phyloP scores from a whole-genome alignment of 2,113 vertebrate species.

The Urocynchramus pylzowi region DNA sequence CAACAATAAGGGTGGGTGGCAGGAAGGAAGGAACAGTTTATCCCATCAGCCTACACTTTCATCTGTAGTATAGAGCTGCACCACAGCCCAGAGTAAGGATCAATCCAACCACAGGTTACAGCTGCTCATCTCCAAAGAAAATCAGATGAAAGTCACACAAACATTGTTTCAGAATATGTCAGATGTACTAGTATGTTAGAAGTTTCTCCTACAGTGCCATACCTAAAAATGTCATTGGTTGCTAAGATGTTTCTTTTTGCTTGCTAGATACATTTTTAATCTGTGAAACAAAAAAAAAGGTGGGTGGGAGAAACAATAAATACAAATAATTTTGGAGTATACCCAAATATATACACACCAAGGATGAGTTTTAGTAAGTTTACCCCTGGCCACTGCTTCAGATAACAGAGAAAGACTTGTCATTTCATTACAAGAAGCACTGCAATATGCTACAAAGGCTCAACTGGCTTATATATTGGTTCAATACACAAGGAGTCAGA shows the following conservation, averaged over 20 bases:
- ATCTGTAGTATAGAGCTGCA: neutral
- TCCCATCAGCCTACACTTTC: neutral
- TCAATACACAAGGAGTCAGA: neutral
- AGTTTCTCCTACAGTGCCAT: neutral
- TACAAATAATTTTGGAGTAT: neutral
- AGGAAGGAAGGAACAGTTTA: slow-evolving; percentile 17
- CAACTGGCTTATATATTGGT: neutral
- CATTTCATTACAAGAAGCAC: neutral
- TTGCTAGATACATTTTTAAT: neutral
- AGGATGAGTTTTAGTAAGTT: neutral
- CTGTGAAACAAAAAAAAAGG: neutral
- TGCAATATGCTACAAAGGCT: neutral
- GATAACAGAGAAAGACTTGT: neutral
- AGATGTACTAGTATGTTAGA: neutral
- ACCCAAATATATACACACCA: neutral
- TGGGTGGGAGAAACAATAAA: neutral
- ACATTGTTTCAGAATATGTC: neutral
- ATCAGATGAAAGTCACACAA: neutral
- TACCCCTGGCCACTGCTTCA: neutral
- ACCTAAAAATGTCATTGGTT: neutral
- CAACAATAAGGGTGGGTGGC: neutral
- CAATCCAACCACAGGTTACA: neutral
- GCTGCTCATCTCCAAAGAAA: neutral
- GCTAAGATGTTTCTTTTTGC: neutral
- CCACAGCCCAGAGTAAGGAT: neutral